phyloP scores from a whole-genome alignment of 2,797 vertebrate species.

The Halcyon badia region DNA sequence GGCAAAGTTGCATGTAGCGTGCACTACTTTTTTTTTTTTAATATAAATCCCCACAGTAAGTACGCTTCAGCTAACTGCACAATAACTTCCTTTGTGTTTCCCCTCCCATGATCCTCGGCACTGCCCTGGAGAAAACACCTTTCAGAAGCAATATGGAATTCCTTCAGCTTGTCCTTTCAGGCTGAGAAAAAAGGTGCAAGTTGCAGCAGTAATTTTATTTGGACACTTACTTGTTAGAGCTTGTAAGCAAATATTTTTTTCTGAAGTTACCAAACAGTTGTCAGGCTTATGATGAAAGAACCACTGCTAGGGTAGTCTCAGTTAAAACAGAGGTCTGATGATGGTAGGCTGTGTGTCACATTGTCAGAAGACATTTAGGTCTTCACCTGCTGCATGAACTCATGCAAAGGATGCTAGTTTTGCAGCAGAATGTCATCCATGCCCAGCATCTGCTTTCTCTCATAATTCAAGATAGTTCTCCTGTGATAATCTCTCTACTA shows the following conservation, averaged over 20 bases:
- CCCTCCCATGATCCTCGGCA: background rate
- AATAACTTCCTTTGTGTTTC: conserved; percentile 7
- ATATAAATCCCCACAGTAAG: background rate
- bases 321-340: background rate
- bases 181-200: background rate
- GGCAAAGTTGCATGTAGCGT: background rate
- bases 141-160: background rate
- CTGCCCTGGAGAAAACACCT: background rate
- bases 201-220: background rate
- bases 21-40: background rate
- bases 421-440: background rate
- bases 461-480: background rate
- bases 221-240: background rate
- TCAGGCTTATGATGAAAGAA: background rate
- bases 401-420: background rate
- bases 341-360: accelerated
- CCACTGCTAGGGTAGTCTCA: background rate
- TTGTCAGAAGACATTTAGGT: background rate
- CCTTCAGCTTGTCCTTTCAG: background rate
- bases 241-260: background rate
- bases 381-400: background rate
- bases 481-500: background rate
- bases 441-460: background rate
- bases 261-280: background rate
- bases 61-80: background rate